These are phyloP conservation scores for Pantherophis guttatus DNA, from an alignment of 2,113 vertebrate genomes.

Conservation along the genomic window DNA sequence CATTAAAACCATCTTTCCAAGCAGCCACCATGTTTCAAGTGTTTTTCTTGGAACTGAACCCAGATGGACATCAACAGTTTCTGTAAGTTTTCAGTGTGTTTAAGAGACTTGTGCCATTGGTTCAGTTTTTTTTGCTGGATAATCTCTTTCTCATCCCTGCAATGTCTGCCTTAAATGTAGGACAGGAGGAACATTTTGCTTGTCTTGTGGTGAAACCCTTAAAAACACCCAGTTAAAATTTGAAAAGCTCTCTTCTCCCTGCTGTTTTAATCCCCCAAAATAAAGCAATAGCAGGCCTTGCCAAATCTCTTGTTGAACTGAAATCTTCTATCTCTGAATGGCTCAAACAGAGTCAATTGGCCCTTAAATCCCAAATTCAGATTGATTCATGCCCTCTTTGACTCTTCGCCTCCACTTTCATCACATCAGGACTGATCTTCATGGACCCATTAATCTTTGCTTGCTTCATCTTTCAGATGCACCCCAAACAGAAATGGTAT, in stretches of 20 bases:
- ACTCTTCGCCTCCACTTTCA: background rate
- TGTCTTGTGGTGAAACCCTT: background rate
- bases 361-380: background rate
- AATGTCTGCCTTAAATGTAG: background rate
- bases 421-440: background rate
- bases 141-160: background rate
- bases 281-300: background rate
- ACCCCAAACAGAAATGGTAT: background rate
- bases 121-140: background rate
- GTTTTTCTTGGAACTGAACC: too few species aligned
- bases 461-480: conserved; percentile 34
- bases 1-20: too few species aligned
- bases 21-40: too few species aligned
- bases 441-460: background rate
- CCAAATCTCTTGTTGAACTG: background rate
- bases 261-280: background rate
- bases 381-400: background rate
- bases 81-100: background rate
- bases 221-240: background rate
- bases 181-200: background rate
- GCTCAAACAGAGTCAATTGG: background rate
- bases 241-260: background rate
- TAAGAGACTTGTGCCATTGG: background rate
- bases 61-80: background rate
- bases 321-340: background rate